phyloP scores from a whole-genome alignment of 2,797 vertebrate genomes.

The Sebastiscus albofasciatus region DNA sequence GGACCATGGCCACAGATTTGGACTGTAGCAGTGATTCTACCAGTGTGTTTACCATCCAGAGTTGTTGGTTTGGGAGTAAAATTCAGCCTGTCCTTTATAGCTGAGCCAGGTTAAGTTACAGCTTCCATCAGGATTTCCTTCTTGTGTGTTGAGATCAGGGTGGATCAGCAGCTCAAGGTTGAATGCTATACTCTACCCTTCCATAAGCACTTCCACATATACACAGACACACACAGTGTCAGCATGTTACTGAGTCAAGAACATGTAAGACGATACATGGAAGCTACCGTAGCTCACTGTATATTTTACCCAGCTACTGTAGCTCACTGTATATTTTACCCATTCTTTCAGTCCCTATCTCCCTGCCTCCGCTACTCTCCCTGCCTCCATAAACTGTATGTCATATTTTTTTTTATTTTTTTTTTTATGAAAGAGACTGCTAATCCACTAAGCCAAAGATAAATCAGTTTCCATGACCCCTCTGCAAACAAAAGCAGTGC shows the following conservation, averaged over 20 bases:
- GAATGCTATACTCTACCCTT: background rate
- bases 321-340: background rate
- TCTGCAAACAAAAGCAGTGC: slow-evolving; percentile 20
- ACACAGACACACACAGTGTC: background rate
- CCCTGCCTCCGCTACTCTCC: background rate
- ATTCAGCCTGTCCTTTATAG: background rate
- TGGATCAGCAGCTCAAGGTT: background rate
- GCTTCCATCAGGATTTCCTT: slow-evolving; percentile 1
- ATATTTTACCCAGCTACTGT: background rate
- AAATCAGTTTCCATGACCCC: slow-evolving; percentile 36
- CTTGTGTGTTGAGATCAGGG: slow-evolving; percentile 21
- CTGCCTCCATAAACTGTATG: background rate
- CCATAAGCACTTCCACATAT: background rate
- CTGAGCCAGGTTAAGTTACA: slow-evolving; percentile 7
- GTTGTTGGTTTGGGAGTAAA: background rate
- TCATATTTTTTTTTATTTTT: background rate
- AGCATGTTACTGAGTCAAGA: slow-evolving; percentile 1
- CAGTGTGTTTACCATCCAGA: background rate
- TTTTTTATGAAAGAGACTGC: background rate
- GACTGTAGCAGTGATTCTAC: background rate
- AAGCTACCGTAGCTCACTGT: background rate
- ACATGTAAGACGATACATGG: background rate
- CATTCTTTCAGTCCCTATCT: background rate
- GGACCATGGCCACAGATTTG: background rate
- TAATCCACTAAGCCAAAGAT: slow-evolving; percentile 39